These are phyloP conservation scores for Dysidea cf. avara DNA, from an alignment of 37 sponge, comb jelly and placozoan genomes.

Conservation along the genomic window DNA sequence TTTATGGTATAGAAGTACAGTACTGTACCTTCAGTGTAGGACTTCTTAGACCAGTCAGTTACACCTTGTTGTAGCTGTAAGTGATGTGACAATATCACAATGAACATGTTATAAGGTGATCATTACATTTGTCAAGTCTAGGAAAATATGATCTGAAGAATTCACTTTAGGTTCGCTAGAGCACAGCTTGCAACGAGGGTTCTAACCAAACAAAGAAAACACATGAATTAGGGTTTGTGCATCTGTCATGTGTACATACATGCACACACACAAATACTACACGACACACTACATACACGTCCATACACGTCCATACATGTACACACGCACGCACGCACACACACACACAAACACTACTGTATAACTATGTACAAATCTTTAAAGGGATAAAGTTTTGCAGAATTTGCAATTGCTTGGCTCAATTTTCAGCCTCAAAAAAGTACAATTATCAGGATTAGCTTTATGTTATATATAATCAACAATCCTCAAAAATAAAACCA, in stretches of 20 bases:
- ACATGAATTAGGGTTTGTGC: neutral
- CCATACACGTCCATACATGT: too few relatives aligned
- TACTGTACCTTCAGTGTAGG: conserved; percentile 51
- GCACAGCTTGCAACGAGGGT: conserved; percentile 91
- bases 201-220: neutral
- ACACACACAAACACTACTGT: too few relatives aligned
- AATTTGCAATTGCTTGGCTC: too few relatives aligned
- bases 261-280: neutral
- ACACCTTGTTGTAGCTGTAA: conserved; percentile 44
- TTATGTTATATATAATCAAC: too few relatives aligned
- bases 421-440: too few relatives aligned
- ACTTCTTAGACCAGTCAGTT: conserved; percentile 35
- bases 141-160: conserved; percentile 86
- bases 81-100: too few relatives aligned
- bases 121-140: conserved; percentile 81
- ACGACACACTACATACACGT: neutral
- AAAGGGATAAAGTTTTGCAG: too few relatives aligned
- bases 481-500: too few relatives aligned
- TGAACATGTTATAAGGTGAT: too few relatives aligned
- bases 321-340: too few relatives aligned
- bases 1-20: too few relatives aligned
- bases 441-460: too few relatives aligned
- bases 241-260: conserved; percentile 5
- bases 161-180: conserved; percentile 63
- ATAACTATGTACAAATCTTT: neutral